A percentile compares a stretch with the other conserved stretches of the same genome.
These are phyloP conservation scores for Channa striata DNA, from an alignment of 2,797 vertebrate genomes.

Conservation along the genomic window DNA sequence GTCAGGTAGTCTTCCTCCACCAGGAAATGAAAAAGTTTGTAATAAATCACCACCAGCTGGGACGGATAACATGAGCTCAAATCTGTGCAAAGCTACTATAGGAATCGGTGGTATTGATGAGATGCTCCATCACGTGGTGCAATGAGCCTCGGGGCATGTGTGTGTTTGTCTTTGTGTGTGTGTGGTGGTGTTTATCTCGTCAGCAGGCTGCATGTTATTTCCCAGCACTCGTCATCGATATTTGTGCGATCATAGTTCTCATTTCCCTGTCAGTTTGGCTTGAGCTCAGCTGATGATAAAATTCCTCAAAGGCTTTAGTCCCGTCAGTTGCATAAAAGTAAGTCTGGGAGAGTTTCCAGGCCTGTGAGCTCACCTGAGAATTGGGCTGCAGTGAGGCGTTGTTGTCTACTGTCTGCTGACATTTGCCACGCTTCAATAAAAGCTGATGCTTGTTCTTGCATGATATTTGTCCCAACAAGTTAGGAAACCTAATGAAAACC, in stretches of 20 bases:
- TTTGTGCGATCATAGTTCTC: slow-evolving; percentile 56
- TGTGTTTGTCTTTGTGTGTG: slow-evolving; percentile 20
- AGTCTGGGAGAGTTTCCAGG: slow-evolving; percentile 20
- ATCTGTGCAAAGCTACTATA: background rate
- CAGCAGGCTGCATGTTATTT: background rate
- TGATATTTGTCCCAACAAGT: slow-evolving; percentile 35
- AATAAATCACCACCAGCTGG: slow-evolving; percentile 1
- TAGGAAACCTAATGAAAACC: slow-evolving; percentile 23
- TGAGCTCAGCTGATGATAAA: slow-evolving; percentile 6
- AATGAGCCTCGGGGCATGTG: slow-evolving; percentile 28
- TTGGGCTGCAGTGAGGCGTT: background rate
- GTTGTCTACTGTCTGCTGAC: slow-evolving; percentile 40
- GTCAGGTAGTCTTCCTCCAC: background rate
- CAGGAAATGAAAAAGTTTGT: slow-evolving; percentile 28
- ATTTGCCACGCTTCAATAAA: slow-evolving; percentile 34
- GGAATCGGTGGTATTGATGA: slow-evolving; percentile 18
- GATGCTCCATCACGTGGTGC: background rate
- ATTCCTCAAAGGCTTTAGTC: slow-evolving; percentile 35
- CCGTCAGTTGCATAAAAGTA: slow-evolving; percentile 33
- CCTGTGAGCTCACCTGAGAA: slow-evolving; percentile 41
- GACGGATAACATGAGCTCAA: background rate
- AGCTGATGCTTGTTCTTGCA: slow-evolving; percentile 5
- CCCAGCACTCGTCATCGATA: slow-evolving; percentile 1
- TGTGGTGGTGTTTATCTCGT: slow-evolving; percentile 13
- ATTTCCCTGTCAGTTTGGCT: slow-evolving; percentile 38